A percentile compares a stretch with the other conserved stretches of the same genome.
Conservation (phyloP, 2,113 vertebrate species). For the Brachyhypopomus gauderio region DNA sequence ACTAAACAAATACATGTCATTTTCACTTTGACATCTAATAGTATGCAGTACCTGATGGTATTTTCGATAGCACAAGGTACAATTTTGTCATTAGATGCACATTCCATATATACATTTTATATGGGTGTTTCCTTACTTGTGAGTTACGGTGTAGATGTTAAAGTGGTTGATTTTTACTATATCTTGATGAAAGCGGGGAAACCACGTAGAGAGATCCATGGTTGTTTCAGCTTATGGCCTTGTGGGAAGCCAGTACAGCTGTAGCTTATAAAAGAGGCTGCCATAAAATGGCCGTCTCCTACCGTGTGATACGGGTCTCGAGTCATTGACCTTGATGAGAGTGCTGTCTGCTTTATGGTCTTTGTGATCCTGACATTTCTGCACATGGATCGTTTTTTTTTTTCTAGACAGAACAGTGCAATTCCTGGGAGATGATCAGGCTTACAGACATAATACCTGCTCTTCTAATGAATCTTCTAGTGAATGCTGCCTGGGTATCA, state of each 20-base stretch:
- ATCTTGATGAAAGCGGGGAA: not conserved
- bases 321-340: constrained; percentile 49
- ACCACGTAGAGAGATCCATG: not conserved
- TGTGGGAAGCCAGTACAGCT: constrained; percentile 11
- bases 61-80: not conserved
- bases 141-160: not conserved
- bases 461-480: constrained; percentile 24
- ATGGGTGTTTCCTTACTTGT: no score
- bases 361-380: constrained; percentile 41
- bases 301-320: constrained; percentile 22
- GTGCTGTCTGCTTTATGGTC: constrained; percentile 39
- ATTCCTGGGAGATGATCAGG: constrained; percentile 34
- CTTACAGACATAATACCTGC: constrained; percentile 3
- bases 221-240: not conserved
- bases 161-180: not conserved
- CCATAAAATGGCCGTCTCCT: constrained; percentile 35
- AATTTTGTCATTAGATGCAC: no score
- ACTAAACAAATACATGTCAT: not conserved
- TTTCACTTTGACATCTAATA: not conserved
- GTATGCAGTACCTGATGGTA: not conserved
- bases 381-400: constrained; percentile 21
- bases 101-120: no score
- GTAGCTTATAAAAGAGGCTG: constrained; percentile 5
- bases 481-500: not conserved
- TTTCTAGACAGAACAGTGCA: constrained; percentile 18